Conservation (phyloP, 2,888 invertebrate genomes). For the Orthosia cruda region DNA sequence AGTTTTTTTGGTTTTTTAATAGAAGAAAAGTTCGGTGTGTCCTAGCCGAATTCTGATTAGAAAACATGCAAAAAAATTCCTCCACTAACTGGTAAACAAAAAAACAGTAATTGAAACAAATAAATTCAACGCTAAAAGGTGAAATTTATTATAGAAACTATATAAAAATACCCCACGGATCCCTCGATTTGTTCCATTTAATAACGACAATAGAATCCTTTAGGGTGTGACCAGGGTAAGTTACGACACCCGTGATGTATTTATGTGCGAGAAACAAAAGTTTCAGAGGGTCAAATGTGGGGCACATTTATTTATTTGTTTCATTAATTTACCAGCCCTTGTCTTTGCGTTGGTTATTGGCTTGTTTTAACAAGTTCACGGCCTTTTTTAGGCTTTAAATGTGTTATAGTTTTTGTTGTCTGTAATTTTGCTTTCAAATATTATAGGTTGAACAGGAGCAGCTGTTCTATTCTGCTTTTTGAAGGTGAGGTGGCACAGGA, state of each 20-base stretch:
- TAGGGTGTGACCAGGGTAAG: conserved; percentile 73
- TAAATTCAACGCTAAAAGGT: conserved; percentile 64
- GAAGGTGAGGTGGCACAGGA: too few relatives aligned
- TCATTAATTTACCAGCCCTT: conserved; percentile 60
- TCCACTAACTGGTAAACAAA: conserved; percentile 37
- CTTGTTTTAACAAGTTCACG: conserved; percentile 10
- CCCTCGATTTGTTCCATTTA: conserved; percentile 80
- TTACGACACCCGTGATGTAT: conserved; percentile 69
- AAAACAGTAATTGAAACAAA: conserved; percentile 55
- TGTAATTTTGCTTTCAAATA: neutral
- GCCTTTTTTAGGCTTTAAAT: conserved; percentile 1
- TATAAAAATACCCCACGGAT: conserved; percentile 76
- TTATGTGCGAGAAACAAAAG: conserved; percentile 71
- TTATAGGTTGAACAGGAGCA: neutral
- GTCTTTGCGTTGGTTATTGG: conserved; percentile 28
- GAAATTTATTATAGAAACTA: conserved; percentile 74
- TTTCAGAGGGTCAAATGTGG: conserved; percentile 61
- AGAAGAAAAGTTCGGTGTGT: neutral
- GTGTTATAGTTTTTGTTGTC: neutral
- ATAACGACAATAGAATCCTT: conserved; percentile 77
- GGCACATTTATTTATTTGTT: conserved; percentile 66
- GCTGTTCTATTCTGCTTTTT: too few relatives aligned
- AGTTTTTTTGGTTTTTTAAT: neutral
- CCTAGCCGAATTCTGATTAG: neutral
- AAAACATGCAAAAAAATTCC: neutral